phyloP scores from a whole-genome alignment of 2,888 invertebrate species.

The Apotomis betuletana region DNA sequence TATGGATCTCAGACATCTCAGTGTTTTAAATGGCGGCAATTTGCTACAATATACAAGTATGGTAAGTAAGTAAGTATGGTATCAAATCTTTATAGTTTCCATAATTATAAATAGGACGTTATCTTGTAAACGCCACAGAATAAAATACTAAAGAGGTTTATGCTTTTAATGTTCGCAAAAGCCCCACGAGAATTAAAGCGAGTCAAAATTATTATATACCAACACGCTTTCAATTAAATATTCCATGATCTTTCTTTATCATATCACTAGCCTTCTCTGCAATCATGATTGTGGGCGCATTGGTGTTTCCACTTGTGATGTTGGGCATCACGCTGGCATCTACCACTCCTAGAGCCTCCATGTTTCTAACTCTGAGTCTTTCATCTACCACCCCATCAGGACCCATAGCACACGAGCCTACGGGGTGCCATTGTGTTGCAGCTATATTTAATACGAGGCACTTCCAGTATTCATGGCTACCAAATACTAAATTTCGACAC shows the following conservation, averaged over 20 bases:
- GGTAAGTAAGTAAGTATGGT: too few relatives aligned
- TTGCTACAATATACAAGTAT: too few relatives aligned
- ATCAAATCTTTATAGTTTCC: too few relatives aligned
- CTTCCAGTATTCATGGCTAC: conserved; percentile 30
- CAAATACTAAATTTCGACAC: conserved; percentile 4
- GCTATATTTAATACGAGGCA: conserved; percentile 18
- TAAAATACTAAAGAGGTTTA: too few relatives aligned
- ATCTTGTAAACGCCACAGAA: too few relatives aligned
- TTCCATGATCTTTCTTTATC: conserved; percentile 22
- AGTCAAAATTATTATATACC: too few relatives aligned
- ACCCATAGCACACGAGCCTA: conserved; percentile 29
- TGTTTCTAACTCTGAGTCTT: conserved; percentile 12
- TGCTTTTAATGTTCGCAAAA: too few relatives aligned
- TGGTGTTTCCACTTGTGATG: conserved; percentile 28
- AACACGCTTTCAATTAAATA: neutral
- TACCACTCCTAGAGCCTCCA: conserved; percentile 16
- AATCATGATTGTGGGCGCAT: conserved; percentile 33
- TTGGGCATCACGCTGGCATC: conserved; percentile 29
- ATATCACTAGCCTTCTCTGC: conserved; percentile 29
- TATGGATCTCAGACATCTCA: too few relatives aligned
- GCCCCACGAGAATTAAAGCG: too few relatives aligned
- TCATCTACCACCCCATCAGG: conserved; percentile 18
- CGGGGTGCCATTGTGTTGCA: conserved; percentile 12
- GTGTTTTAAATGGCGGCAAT: too few relatives aligned
- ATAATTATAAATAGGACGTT: too few relatives aligned